Base-by-base conservation (phyloP, 2,113 vertebrate genomes). In the Galemys pyrenaicus region DNA sequence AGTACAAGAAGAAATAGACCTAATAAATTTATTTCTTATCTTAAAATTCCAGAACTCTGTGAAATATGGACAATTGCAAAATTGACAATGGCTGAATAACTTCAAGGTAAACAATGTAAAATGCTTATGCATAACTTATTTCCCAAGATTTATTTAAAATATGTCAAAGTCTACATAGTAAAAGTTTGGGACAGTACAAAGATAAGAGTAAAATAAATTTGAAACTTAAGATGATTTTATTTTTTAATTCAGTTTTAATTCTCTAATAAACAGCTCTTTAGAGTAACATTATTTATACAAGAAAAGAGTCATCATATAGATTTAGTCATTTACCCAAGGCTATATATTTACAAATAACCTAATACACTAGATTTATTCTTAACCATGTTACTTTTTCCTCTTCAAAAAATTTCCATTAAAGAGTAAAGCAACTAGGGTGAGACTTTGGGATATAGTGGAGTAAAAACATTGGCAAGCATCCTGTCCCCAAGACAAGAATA, bases 31-130 rank as follows among this genome's bases (percentile, higher is more conserved):
- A 81, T n/a, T 75, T 92, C 24, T 70, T 71, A 1, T 64, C 17
- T 41, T 79, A 79, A 94, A 80, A 85, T 80, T 95, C 20, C 85
- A 82, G 89, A 94, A 92, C 64, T 11, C 3, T 79, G 58, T 35
- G 35, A 89, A 93, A 94, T 73, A 78, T n/a, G 1, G 26, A 37
- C 15, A 71, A 67, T 41, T 9, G 9, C 68, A 37, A 28, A 91
- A 44, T 94, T 84, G 70, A 87, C 89, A 73, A 35, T 49, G 20
- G 3, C 0, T 70, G 32, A 82, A 89, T 39, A 91, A 56, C 1
- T 77, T 19, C 5, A 88, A 24, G 32, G 9, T 62, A 94, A 90
- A 92, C 46, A 89, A 83, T 39, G 19, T 70, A 67, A 82, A 92
- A 77, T 86, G 2, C 7, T 54, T 65, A 44, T 9, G 1, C 3